A percentile compares a stretch with the other conserved stretches of the same genome.
Conservation (phyloP, 2,888 invertebrate species). For the Ichneumoninae sp. region DNA sequence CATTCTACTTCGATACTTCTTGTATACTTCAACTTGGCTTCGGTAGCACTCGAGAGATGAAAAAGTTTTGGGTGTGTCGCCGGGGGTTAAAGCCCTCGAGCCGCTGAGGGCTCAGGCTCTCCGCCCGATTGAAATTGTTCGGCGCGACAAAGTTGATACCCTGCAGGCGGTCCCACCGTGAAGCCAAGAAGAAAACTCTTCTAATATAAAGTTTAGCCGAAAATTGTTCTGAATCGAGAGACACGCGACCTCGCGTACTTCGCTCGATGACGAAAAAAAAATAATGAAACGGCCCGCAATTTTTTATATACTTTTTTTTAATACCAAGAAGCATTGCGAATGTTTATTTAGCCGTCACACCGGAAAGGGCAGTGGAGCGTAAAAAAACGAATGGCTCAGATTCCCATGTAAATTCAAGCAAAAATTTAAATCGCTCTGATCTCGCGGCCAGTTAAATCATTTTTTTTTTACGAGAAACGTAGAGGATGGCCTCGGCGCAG, state of each 20-base stretch:
- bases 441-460: conserved; percentile 36
- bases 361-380: background rate
- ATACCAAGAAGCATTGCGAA: background rate
- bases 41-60: conserved; percentile 65
- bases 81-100: conserved; percentile 44
- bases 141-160: conserved; percentile 30
- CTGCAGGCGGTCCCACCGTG: background rate
- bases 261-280: background rate
- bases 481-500: conserved; percentile 28
- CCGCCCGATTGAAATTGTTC: conserved; percentile 63
- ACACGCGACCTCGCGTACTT: background rate
- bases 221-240: background rate
- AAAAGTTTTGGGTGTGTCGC: conserved; percentile 64
- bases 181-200: conserved; percentile 25
- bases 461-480: conserved; percentile 39
- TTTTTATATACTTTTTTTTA: background rate
- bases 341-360: background rate
- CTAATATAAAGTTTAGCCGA: conserved; percentile 39
- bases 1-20: conserved; percentile 58
- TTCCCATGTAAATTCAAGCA: conserved; percentile 28
- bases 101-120: conserved; percentile 37
- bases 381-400: conserved; percentile 11
- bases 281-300: background rate
- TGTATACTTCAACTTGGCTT: conserved; percentile 58
- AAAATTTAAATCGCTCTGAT: conserved; percentile 30